Conservation (phyloP, 1,140 invertebrate genomes). For the Ceratina calcarata region DNA sequence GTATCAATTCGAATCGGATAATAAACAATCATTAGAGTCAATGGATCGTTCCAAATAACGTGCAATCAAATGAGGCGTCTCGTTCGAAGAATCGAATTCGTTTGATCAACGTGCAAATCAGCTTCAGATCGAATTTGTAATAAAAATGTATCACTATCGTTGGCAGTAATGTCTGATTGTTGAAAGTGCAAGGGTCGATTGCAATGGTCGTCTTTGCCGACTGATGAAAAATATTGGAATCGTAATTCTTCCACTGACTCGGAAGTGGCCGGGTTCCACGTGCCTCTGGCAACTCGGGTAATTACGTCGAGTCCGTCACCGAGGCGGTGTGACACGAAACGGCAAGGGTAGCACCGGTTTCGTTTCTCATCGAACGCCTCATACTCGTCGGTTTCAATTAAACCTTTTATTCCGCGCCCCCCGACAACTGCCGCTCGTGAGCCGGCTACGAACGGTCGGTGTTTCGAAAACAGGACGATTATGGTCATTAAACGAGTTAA, state of each 20-base stretch:
- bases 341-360: slow-evolving; percentile 38
- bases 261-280: slow-evolving; percentile 29
- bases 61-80: no score
- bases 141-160: no score
- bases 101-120: no score
- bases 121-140: no score
- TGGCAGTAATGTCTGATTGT: no score
- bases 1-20: no score
- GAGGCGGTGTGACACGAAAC: slow-evolving; percentile 51
- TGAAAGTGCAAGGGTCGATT: no score
- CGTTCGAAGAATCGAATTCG: no score
- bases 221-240: no score
- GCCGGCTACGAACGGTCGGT: background rate
- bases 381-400: slow-evolving; percentile 54
- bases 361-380: background rate
- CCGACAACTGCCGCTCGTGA: slow-evolving; percentile 5
- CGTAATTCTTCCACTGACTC: slow-evolving; percentile 57
- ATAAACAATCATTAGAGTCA: no score
- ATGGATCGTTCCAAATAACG: no score
- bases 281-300: slow-evolving; percentile 57
- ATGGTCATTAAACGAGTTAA: slow-evolving; percentile 30
- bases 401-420: slow-evolving; percentile 48
- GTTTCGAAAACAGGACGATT: slow-evolving; percentile 38
- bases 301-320: slow-evolving; percentile 60
- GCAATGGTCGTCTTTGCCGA: no score